Evolutionary conservation across 2,888 invertebrate species (phyloP), one percentile per base, ranked within the genome.

Genomic region (Meliscaeva auricollis): DNA sequence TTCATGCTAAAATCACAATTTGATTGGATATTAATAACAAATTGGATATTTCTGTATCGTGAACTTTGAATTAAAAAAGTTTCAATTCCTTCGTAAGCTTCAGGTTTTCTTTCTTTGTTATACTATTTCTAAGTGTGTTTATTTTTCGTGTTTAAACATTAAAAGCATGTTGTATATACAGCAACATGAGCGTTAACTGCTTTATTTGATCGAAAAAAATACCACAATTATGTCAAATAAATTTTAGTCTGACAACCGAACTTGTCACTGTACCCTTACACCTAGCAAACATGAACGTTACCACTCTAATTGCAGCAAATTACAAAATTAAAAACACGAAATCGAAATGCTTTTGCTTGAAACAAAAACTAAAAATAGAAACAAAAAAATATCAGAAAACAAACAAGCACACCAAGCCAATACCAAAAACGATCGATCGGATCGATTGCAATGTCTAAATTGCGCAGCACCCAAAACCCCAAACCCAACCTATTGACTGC

Each of bases 241-340:
- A 75, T 64, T 64, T 30, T 41, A 64, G 26, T 54, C 44, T 68
- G 82, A 68, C 82, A 77, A 82, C 50, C 72, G 46, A 41, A 66
- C 70, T 76, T 81, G 76, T 76, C 62, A 50, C 50, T 17, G 26
- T 38, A 44, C 48, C 48, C 48, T 66, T 60, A 82, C 72, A 76
- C 35, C 56, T 22, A 30, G 22, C 48, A 44, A 78, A 83, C 68
- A 74, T 69, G 73, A 74, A 69, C 68, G 73, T 66, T 70, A 52
- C 66, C 74, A 84, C 74, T 79, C 79, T 79, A 84, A 84, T 84
- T 79, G 79, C 74, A 75, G 84, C 84, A 84, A 80, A 80, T 84
- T 84, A 75, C 80, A 76, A 84, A 75, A 84, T 84, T 80, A 84
- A 76, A 72, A 84, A 84, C 80, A 84, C 60, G 80, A 84, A 79